Base-by-base conservation (phyloP, 2,797 vertebrate genomes). In the Macropus fuliginosus region DNA sequence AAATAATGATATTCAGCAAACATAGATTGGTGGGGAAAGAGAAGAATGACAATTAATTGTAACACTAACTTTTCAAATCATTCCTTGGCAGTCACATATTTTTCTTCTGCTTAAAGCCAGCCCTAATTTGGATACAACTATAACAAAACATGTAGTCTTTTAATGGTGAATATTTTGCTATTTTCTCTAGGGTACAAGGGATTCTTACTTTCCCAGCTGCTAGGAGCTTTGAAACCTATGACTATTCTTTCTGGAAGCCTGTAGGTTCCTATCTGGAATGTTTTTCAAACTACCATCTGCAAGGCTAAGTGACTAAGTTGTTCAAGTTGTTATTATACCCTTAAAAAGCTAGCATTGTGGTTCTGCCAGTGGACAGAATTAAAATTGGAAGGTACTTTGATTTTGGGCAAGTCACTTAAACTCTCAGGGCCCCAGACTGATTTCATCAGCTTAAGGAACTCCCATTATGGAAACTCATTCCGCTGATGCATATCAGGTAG, bases 221-320 rank as follows among this genome's bases (percentile, higher is more conserved):
- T 55, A 57, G 91, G 54, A 94, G 54, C 87, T 93, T 96, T 94
- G 90, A 93, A 94, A 91, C 55, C 46, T 31, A 87, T n/a, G 40
- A 55, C 57, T 91, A 91, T 96, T 93, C 93, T 96, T 94, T 57
- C 74, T 92, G 29, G 92, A 91, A 95, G 95, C 31, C 34, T 24
- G 34, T 56, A 55, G 54, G 90, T 97, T 97, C 94, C 93, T 92
- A 34, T 94, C 50, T 93, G 92, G 93, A 94, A 95, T 95, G 54
- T 96, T 94, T 56, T 90, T 91, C 59, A 91, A 91, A 91, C 50
- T 54, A 81, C 40, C 74, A 91, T 54, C 50, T 91, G 46, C 59
- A 16, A 27, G 1, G 55, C 55, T 59, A 56, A 16, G 66, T 74
- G 94, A 92, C 2, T 12, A 54, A 14, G 87, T 59, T n/a, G 57